Evolutionary conservation across 2,888 invertebrate species (phyloP).

Genomic region (Brachycybe producta): DNA sequence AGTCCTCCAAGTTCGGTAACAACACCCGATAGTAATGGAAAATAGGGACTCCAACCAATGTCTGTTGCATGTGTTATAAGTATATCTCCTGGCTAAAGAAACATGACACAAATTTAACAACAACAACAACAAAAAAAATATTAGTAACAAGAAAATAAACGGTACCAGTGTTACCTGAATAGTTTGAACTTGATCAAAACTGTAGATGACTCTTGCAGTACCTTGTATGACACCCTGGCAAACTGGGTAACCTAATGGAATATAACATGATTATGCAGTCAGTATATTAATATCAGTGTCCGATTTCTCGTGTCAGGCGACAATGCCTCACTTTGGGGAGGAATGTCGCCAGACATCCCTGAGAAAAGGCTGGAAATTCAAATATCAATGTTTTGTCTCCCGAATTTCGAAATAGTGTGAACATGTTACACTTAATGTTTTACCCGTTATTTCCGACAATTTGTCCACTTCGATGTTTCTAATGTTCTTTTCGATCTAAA

Average conservation of each 20-base stretch:
- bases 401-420: too few species aligned
- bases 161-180: conserved; percentile 26
- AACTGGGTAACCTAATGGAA: conserved; percentile 50
- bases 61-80: conserved; percentile 64
- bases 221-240: conserved; percentile 53
- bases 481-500: too few species aligned
- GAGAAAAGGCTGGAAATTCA: too few species aligned
- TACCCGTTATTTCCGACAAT: too few species aligned
- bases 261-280: too few species aligned
- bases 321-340: too few species aligned
- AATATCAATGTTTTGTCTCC: too few species aligned
- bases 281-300: too few species aligned
- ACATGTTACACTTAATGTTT: too few species aligned
- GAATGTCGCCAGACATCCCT: too few species aligned
- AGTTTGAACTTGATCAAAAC: conserved; percentile 47
- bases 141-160: neutral
- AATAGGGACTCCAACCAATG: conserved; percentile 75
- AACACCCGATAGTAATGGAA: conserved; percentile 61
- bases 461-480: too few species aligned
- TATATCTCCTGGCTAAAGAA: conserved; percentile 49
- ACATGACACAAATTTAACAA: neutral
- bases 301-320: too few species aligned
- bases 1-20: conserved; percentile 72
- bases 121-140: neutral
- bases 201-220: conserved; percentile 55